Conservation (phyloP, 2,888 invertebrate species). For the Caenorhabditis sp. region DNA sequence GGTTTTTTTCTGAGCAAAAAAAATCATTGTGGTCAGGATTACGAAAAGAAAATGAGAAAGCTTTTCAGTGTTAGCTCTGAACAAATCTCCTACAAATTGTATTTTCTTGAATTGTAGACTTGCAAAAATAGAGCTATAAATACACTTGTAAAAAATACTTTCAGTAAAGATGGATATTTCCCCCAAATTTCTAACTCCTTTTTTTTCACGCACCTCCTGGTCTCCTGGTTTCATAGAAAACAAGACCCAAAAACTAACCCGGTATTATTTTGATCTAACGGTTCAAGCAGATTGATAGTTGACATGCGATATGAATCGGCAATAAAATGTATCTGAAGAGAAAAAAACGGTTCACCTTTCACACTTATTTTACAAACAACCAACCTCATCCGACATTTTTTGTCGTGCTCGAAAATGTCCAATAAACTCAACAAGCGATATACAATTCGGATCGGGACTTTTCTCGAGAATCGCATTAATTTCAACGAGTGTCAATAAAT, state of each 20-base stretch:
- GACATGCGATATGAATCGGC: conserved; percentile 55
- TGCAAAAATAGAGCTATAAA: no score
- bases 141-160: no score
- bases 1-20: no score
- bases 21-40: no score
- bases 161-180: no score
- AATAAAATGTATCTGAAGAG: conserved; percentile 53
- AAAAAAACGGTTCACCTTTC: not conserved
- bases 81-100: no score
- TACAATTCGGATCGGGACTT: conserved; percentile 37
- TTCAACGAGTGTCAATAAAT: conserved; percentile 45
- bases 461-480: conserved; percentile 53
- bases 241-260: conserved; percentile 40
- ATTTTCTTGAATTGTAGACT: no score
- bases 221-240: no score
- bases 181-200: no score
- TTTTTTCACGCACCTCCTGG: no score
- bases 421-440: conserved; percentile 48
- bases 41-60: no score
- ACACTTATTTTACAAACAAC: not conserved
- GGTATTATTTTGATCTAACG: conserved; percentile 46
- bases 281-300: conserved; percentile 53
- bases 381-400: conserved; percentile 54
- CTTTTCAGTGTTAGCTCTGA: no score
- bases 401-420: conserved; percentile 46